A percentile compares a stretch with the other conserved stretches of the same genome.
These are phyloP conservation scores for Parazoanthus darwini DNA, from an alignment of 92 coral and sea anemone genomes.

Conservation along the genomic window DNA sequence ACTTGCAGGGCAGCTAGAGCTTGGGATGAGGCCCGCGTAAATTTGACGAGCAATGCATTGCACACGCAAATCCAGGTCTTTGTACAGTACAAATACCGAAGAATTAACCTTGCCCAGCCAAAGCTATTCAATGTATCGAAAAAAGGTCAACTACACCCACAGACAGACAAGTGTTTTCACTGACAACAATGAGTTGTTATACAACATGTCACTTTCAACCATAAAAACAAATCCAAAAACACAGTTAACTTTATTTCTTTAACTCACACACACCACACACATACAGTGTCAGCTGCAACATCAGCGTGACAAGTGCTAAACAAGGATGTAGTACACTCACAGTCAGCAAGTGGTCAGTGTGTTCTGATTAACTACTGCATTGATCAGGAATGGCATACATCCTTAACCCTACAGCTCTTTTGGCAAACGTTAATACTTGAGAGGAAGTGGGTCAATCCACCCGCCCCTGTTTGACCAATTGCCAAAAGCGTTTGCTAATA, in stretches of 20 bases:
- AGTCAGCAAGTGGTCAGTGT: not conserved
- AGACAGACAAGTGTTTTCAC: not conserved
- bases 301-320: not conserved
- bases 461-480: too few species aligned
- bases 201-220: slow-evolving; percentile 13
- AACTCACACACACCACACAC: not conserved
- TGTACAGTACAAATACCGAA: not conserved
- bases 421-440: too few species aligned
- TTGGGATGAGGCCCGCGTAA: too few species aligned
- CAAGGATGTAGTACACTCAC: not conserved
- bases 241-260: not conserved
- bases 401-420: too few species aligned
- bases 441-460: too few species aligned
- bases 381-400: not conserved
- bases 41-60: too few species aligned
- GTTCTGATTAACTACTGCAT: not conserved
- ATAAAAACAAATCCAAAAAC: not conserved
- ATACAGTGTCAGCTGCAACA: slow-evolving; percentile 15
- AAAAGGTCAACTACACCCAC: not conserved
- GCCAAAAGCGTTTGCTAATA: too few species aligned
- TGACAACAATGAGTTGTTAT: not conserved
- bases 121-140: not conserved
- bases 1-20: too few species aligned
- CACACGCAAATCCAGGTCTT: too few species aligned
- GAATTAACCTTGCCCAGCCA: slow-evolving; percentile 4